Base-by-base conservation (phyloP, 1,140 invertebrate genomes). In the Scaptomyza pallida region DNA sequence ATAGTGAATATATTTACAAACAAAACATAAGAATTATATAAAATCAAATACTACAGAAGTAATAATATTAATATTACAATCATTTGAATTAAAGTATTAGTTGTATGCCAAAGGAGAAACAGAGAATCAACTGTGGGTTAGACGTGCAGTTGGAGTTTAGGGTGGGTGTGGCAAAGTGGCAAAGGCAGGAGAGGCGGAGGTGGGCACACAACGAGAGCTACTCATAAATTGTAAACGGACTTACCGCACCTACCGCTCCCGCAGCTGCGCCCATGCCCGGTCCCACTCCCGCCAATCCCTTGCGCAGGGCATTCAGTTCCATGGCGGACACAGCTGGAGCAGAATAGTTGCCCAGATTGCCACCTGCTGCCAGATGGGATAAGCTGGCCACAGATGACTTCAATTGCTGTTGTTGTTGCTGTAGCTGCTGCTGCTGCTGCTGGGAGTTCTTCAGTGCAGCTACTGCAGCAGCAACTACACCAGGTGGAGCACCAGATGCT, bases 151-250 rank as follows among this genome's bases (percentile, higher is more conserved):
- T 50, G 52, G 35, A 50, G 73, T 37, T 37, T 3, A n/a, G 12
- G 3, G 10, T n/a, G 33, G 33, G 33, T 12, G n/a, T 30, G 6
- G 26, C 5, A 26, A 30, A 9, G 56, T 47, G 37, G 70, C 75
- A 67, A 71, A 54, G 59, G 54, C 64, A 60, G n/a, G n/a, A n/a
- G 61, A 48, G 45, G 67, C 43, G 63, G 62, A 78, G 61, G 69
- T 77, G 78, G 76, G 72, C 75, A 80, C 63, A 67, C 69, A 67
- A 67, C 64, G 63, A 62, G 63, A 70, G 55, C 70, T 70, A 70
- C 75, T 76, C 78, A 86, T 88, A 88, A 70, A 83, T 70, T 83
- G 83, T 82, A 89, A 89, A 88, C 85, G 83, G 83, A 88, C 83
- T 88, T 88, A 89, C 83, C 83, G 83, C 83, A 73, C 78, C 83